Base-by-base conservation (phyloP, 1,140 invertebrate species). In the Colletes latitarsis region DNA sequence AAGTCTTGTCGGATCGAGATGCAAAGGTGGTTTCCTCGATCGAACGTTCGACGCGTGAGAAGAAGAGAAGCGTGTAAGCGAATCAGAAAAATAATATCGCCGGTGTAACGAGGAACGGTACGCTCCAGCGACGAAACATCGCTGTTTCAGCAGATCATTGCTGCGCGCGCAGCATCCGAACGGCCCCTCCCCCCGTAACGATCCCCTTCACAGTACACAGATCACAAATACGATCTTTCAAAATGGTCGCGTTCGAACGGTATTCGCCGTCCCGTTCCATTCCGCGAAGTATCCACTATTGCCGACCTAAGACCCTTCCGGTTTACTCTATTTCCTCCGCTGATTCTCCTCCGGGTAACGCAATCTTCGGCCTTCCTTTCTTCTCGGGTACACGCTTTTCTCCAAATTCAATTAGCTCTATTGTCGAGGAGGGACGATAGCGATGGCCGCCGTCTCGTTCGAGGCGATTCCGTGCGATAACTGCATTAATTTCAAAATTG, bases 1-100 rank as follows among this genome's bases (percentile, higher is more conserved):
- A 46, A 46, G 43, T 46, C 9, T 3, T 46, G 9, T 6, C 4
- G 43, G 4, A 64, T 53, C 46, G 17, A 19, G 49, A 74, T 53
- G 46, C 21, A 41, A 41, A 41, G 17, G 46, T 74, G 49, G 15
- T 41, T 52, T n/a, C 46, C 9, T 4, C 8, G 30, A 30, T 30
- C 30, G 30, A 30, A 30, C 30, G 30, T 30, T 43, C 39, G 43
- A 17, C 17, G 12, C 57, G 70, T 46, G 57, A 60, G 15, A 78
- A 43, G n/a, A 68, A 82, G 60, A 53, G 30, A 12, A 53, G 67
- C n/a, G 66, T 66, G 81, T 70, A 83, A 81, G 55, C 70, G 60
- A 62, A 30, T 21, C 63, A 73, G 71, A 68, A 57, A 71, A 60
- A 80, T 83, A 84, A 84, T 78, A 73, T 84, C 75, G 70, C 21